These are phyloP conservation scores for Cremastobaeus sp. DNA, from an alignment of 2,888 invertebrate species.

Conservation along the genomic window DNA sequence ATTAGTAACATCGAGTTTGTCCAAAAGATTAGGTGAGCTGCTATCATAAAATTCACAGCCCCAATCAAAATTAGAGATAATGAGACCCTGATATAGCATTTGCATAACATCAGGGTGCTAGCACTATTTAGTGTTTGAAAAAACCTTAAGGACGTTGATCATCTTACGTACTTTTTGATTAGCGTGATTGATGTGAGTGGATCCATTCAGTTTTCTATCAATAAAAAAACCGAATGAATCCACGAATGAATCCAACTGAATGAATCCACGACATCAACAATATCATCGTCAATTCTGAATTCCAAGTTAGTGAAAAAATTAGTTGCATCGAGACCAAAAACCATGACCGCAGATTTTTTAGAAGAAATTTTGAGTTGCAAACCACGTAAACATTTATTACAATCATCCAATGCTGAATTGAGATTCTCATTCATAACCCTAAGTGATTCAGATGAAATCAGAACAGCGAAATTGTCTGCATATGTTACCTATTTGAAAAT, in stretches of 20 bases:
- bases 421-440: not conserved
- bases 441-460: too few species aligned
- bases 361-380: not conserved
- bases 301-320: not conserved
- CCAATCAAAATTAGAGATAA: constrained; percentile 1
- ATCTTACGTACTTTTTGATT: not conserved
- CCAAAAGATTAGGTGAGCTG: not conserved
- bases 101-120: not conserved
- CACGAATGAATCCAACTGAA: too few species aligned
- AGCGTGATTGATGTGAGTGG: not conserved
- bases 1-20: not conserved
- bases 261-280: not conserved
- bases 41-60: not conserved
- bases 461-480: not conserved
- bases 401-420: not conserved
- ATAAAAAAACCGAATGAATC: not conserved
- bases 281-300: not conserved
- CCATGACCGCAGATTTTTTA: not conserved
- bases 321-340: not conserved
- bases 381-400: not conserved
- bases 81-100: not conserved
- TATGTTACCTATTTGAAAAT: not conserved
- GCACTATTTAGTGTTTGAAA: not conserved
- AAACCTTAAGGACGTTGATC: not conserved
- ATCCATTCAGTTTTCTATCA: not conserved